Conservation (phyloP, 2,113 vertebrate genomes). For the Brachirus orientalis region DNA sequence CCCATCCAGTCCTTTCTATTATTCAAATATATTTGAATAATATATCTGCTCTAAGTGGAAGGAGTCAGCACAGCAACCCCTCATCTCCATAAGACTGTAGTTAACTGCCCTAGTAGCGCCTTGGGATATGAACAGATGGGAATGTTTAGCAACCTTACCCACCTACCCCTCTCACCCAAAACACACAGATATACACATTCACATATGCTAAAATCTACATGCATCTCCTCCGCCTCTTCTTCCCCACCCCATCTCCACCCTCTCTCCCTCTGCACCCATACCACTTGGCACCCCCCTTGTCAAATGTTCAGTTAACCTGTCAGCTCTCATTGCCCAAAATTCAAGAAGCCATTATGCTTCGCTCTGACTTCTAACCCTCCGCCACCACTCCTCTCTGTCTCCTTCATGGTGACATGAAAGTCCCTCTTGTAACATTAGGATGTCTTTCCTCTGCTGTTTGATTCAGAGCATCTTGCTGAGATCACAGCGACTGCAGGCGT, state of each 20-base stretch:
- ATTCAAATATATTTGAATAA: constrained; percentile 71
- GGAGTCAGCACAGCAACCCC: constrained; percentile 80
- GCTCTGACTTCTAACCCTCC: constrained; percentile 75
- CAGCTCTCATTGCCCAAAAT: constrained; percentile 86
- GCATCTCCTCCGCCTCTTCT: constrained; percentile 17
- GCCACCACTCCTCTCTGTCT: constrained; percentile 35
- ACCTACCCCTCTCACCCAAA: constrained; percentile 51
- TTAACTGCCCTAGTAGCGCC: constrained; percentile 81
- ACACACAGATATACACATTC: constrained; percentile 46
- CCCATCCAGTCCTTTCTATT: constrained; percentile 59
- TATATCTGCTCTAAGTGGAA: constrained; percentile 83
- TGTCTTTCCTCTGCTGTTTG: constrained; percentile 60
- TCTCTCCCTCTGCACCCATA: constrained; percentile 25
- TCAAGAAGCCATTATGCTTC: constrained; percentile 89
- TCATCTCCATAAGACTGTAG: constrained; percentile 91
- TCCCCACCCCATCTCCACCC: constrained; percentile 32
- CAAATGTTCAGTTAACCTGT: constrained; percentile 85
- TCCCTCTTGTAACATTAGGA: constrained; percentile 61
- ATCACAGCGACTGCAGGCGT: constrained; percentile 65
- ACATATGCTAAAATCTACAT: constrained; percentile 22
- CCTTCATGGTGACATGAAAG: constrained; percentile 79
- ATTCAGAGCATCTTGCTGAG: constrained; percentile 61
- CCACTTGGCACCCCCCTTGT: constrained; percentile 47
- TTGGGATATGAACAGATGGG: constrained; percentile 88
- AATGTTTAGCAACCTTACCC: constrained; percentile 86